Conservation (phyloP, 2,888 invertebrate species). For the Dendrolimus houi region DNA sequence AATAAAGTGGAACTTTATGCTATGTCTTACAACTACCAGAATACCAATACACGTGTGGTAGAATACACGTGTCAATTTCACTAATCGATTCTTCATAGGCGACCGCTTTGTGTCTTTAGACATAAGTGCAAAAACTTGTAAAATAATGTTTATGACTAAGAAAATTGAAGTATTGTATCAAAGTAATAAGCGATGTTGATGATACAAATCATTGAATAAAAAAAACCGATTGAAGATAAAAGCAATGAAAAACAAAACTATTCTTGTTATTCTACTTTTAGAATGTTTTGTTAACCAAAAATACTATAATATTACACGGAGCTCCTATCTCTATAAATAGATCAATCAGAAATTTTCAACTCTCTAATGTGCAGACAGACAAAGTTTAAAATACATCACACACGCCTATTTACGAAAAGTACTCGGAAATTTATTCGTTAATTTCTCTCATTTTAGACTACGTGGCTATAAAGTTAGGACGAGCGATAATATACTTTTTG, state of each 20-base stretch:
- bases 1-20: no score
- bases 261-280: constrained; percentile 5
- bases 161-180: no score
- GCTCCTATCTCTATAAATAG: neutral
- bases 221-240: neutral
- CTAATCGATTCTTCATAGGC: no score
- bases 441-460: neutral
- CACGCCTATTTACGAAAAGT: neutral
- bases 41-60: no score
- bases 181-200: no score
- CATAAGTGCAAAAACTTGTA: no score
- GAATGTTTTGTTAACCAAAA: neutral
- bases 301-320: neutral
- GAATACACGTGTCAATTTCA: no score
- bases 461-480: no score
- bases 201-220: neutral
- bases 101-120: no score
- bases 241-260: neutral
- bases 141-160: no score
- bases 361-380: neutral
- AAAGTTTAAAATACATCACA: neutral
- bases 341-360: constrained; percentile 4
- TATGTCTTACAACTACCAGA: no score
- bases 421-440: neutral
- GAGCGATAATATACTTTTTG: no score